These are phyloP conservation scores for Vanessa cardui DNA, from an alignment of 2,888 invertebrate genomes.

Conservation along the genomic window DNA sequence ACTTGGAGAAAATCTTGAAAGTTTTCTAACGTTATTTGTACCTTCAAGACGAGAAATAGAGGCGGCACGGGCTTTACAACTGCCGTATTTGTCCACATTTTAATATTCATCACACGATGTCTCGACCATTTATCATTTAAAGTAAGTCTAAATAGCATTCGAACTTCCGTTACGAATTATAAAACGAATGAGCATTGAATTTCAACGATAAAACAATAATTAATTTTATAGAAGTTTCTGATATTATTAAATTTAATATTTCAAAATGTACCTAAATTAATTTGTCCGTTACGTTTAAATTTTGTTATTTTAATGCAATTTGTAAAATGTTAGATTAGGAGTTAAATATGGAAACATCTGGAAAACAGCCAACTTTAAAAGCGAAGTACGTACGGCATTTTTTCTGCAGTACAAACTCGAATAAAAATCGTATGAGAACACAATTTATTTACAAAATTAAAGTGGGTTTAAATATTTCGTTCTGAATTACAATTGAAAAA, in stretches of 20 bases:
- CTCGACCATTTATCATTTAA: not conserved
- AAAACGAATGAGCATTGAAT: too few relatives aligned
- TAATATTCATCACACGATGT: not conserved
- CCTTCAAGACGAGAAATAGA: slow-evolving; percentile 4
- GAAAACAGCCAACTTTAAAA: slow-evolving; percentile 59
- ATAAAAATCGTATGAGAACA: slow-evolving; percentile 33
- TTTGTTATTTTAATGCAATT: slow-evolving; percentile 38
- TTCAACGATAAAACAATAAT: too few relatives aligned
- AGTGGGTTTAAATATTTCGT: slow-evolving; percentile 5
- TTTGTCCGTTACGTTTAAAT: slow-evolving; percentile 2
- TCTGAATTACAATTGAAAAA: slow-evolving; percentile 13
- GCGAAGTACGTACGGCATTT: slow-evolving; percentile 53
- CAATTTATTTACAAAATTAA: slow-evolving; percentile 18
- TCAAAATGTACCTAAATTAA: too few relatives aligned
- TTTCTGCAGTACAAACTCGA: slow-evolving; percentile 45
- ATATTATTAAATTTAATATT: too few relatives aligned
- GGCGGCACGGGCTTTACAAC: not conserved
- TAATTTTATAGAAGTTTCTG: not conserved
- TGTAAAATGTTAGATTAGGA: slow-evolving; percentile 53
- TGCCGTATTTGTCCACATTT: not conserved
- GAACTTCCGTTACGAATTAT: too few relatives aligned
- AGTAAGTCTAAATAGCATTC: too few relatives aligned
- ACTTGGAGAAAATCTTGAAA: slow-evolving; percentile 33
- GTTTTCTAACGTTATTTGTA: slow-evolving; percentile 29
- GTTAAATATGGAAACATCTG: slow-evolving; percentile 63